Conservation (phyloP, 2,888 invertebrate species). For the Catocala fraxini region DNA sequence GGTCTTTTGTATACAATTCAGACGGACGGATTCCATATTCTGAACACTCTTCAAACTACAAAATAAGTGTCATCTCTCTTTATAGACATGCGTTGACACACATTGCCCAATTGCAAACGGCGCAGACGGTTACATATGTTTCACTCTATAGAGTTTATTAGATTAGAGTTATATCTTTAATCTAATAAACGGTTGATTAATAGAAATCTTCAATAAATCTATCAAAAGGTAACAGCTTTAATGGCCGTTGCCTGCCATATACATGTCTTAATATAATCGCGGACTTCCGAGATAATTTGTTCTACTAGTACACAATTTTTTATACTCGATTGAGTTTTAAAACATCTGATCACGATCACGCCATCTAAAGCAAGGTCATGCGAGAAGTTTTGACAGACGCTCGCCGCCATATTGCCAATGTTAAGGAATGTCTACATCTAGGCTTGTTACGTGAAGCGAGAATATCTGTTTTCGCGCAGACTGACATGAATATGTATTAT, state of each 20-base stretch:
- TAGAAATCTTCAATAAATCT: conserved; percentile 41
- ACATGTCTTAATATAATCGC: conserved; percentile 49
- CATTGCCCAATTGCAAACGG: too few relatives aligned
- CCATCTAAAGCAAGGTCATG: conserved; percentile 65
- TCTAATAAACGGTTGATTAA: too few relatives aligned
- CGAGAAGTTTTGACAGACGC: conserved; percentile 49
- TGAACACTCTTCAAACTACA: too few relatives aligned
- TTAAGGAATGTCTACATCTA: conserved; percentile 52
- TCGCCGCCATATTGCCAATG: conserved; percentile 55
- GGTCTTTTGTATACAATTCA: too few relatives aligned
- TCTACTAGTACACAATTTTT: conserved; percentile 56
- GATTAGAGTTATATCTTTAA: too few relatives aligned
- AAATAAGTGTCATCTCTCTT: too few relatives aligned
- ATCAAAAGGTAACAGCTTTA: conserved; percentile 40
- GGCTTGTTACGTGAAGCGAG: conserved; percentile 52
- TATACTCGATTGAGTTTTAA: conserved; percentile 51
- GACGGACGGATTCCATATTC: too few relatives aligned
- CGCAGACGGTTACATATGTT: too few relatives aligned
- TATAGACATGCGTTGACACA: too few relatives aligned
- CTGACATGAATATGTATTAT: conserved; percentile 59
- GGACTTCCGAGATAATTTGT: conserved; percentile 67
- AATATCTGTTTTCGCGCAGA: conserved; percentile 54
- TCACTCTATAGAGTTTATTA: too few relatives aligned
- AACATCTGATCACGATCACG: conserved; percentile 56
- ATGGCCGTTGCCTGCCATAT: conserved; percentile 9